A percentile compares a stretch with the other conserved stretches of the same genome.
Evolutionary conservation across 2,888 invertebrate species (phyloP).

Genomic region (Tridacna gigas): DNA sequence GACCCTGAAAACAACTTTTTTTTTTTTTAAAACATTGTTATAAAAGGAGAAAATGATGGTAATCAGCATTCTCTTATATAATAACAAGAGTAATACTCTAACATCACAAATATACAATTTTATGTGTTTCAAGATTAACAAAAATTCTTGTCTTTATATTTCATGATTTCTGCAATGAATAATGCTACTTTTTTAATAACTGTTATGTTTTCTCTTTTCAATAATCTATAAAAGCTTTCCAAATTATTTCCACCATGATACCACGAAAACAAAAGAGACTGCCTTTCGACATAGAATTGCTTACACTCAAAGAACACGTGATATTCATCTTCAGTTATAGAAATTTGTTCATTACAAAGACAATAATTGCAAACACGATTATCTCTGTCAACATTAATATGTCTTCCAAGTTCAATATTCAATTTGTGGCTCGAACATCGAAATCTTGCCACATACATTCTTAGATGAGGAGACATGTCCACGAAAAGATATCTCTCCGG

Average conservation of each 20-base stretch:
- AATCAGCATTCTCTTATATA: too few species aligned
- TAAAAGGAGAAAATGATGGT: too few species aligned
- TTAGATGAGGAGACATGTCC: conserved; percentile 26
- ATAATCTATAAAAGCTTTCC: background rate
- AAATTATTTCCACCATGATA: conserved; percentile 9
- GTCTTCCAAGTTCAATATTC: conserved; percentile 26
- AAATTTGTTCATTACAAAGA: background rate
- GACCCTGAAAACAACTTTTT: too few species aligned
- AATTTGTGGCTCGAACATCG: conserved; percentile 35
- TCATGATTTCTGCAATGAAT: background rate
- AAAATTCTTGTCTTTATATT: too few species aligned
- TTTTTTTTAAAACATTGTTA: too few species aligned
- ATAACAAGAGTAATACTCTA: too few species aligned
- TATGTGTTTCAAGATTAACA: too few species aligned
- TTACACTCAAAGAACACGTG: conserved; percentile 25
- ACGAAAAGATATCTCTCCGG: conserved; percentile 29
- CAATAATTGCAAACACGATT: conserved; percentile 23
- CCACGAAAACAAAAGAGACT: conserved; percentile 15
- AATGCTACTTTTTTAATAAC: conserved; percentile 13
- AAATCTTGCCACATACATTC: conserved; percentile 28
- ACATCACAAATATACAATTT: too few species aligned
- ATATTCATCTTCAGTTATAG: conserved; percentile 25
- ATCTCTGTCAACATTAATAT: conserved; percentile 19
- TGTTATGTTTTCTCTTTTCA: conserved; percentile 7
- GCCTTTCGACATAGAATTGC: background rate